Evolutionary conservation across 1,140 invertebrate genomes (phyloP), one percentile per base, ranked within the genome.

Genomic region (Penaeus vannamei): DNA sequence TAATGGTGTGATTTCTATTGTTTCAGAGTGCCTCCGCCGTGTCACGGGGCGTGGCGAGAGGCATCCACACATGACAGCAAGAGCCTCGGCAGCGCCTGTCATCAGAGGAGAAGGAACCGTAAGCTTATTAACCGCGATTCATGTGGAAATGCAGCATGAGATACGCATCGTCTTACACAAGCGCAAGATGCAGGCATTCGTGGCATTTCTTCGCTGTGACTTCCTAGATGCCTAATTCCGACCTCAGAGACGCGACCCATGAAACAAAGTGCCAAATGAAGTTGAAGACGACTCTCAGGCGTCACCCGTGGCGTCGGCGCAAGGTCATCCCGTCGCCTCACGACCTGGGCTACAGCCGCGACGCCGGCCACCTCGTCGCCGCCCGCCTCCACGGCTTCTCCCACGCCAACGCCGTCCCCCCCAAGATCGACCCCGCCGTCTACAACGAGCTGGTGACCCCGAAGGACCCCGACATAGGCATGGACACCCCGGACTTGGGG

Each of bases 401-500:
- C 46, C 36, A 42, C 7, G 23, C 69, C 17, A 53, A 29, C 4
- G 29, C 60, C 26, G 17, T 46, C 61, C 32, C 84, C 62, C 77
- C 53, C 0, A 42, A 26, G 14, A 84, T 90, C 32, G 77, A 90
- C 42, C 84, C 88, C 17, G 36, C 88, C 2, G 60, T 82, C n/a
- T 90, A 90, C 62, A 90, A 90, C 46, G 88, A 90, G 36, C 62
- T 90, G 46, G 88, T 90, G 60, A 82, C 84, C 77, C 88, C 84
- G 29, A 85, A 64, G 77, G 76, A 85, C 88, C 59, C 88, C n/a
- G 61, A 26, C 14, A 36, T 90, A 20, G 88, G 88, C 3, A 42
- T 85, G n/a, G 88, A 84, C 23, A 90, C 88, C 19, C 88, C 88
- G 8, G 88, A 90, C 76, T 85, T 77, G 26, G 84, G 88, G 29